Evolutionary conservation across 2,888 invertebrate species (phyloP).

Genomic region (Chymomyza procnemis): DNA sequence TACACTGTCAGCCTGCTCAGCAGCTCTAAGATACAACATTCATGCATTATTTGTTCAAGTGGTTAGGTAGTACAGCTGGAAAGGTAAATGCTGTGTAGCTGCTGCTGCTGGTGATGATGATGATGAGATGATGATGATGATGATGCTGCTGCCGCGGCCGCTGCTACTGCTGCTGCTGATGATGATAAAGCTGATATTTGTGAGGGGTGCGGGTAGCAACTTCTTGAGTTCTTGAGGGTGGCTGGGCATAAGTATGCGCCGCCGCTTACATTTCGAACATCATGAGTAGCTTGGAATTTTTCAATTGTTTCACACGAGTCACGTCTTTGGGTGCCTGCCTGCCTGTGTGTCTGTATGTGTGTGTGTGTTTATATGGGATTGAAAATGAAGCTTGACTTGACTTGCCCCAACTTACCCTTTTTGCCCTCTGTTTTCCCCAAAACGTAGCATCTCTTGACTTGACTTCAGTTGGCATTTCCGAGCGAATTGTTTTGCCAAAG

Average conservation of each 20-base stretch:
- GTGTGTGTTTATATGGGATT: constrained; percentile 26
- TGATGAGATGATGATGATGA: not conserved
- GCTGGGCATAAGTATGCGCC: constrained; percentile 15
- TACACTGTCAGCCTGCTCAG: not conserved
- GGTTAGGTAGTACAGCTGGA: constrained; percentile 12
- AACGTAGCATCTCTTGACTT: not conserved
- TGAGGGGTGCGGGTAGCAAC: not conserved
- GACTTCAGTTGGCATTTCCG: constrained; percentile 64
- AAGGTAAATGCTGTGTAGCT: not conserved
- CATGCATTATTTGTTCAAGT: constrained; percentile 64
- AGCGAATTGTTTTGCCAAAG: constrained; percentile 42
- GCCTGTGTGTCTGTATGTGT: too few species aligned
- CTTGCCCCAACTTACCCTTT: too few species aligned
- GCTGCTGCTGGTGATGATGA: not conserved
- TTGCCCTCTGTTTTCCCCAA: not conserved
- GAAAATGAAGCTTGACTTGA: constrained; percentile 28
- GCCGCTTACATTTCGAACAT: constrained; percentile 48
- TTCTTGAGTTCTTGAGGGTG: constrained; percentile 15
- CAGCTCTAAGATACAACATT: constrained; percentile 12
- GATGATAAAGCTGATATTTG: not conserved
- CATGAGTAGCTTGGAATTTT: constrained; percentile 40
- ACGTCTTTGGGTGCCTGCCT: constrained; percentile 33
- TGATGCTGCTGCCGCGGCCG: not conserved
- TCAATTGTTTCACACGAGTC: constrained; percentile 42
- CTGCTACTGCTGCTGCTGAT: not conserved